A percentile compares a stretch with the other conserved stretches of the same genome.
Conservation (phyloP, 2,888 invertebrate genomes). For the Andrena haemorrhoa region DNA sequence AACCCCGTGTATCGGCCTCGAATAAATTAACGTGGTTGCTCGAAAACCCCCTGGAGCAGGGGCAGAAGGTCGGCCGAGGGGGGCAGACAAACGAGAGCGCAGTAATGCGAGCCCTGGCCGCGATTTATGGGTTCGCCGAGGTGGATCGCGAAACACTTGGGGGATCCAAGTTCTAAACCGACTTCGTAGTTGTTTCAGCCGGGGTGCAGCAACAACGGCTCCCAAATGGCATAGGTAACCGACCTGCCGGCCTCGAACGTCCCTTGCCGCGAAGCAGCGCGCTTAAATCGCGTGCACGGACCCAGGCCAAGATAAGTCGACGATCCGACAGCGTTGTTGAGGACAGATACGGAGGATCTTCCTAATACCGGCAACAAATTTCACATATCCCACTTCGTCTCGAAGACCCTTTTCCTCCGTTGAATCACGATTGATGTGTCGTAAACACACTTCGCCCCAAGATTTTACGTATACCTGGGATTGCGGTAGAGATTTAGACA, state of each 20-base stretch:
- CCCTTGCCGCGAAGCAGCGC: slow-evolving; percentile 4
- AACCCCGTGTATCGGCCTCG: slow-evolving; percentile 8
- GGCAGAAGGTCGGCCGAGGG: not conserved
- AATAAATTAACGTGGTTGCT: slow-evolving; percentile 57
- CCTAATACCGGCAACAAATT: slow-evolving; percentile 5
- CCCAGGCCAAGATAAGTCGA: not conserved
- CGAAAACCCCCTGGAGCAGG: slow-evolving; percentile 32
- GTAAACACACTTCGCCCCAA: not conserved
- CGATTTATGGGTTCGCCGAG: slow-evolving; percentile 64
- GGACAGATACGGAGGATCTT: slow-evolving; percentile 8
- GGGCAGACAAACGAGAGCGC: slow-evolving; percentile 52
- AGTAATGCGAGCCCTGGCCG: slow-evolving; percentile 45
- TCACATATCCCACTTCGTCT: not conserved
- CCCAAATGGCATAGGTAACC: slow-evolving; percentile 68
- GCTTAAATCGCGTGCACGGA: slow-evolving; percentile 36
- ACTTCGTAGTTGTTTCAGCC: slow-evolving; percentile 58
- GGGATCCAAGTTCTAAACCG: slow-evolving; percentile 69
- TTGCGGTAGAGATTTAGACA: not conserved
- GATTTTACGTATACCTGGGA: not conserved
- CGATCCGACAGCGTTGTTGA: not conserved
- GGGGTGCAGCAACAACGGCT: slow-evolving; percentile 56
- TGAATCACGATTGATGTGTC: not conserved
- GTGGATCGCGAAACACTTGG: slow-evolving; percentile 65
- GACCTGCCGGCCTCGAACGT: slow-evolving; percentile 29
- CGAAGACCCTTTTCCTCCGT: not conserved